A percentile compares a stretch with the other conserved stretches of the same genome.
These are phyloP conservation scores for Lepas anatifera DNA, from an alignment of 2,888 invertebrate genomes.

Conservation along the genomic window DNA sequence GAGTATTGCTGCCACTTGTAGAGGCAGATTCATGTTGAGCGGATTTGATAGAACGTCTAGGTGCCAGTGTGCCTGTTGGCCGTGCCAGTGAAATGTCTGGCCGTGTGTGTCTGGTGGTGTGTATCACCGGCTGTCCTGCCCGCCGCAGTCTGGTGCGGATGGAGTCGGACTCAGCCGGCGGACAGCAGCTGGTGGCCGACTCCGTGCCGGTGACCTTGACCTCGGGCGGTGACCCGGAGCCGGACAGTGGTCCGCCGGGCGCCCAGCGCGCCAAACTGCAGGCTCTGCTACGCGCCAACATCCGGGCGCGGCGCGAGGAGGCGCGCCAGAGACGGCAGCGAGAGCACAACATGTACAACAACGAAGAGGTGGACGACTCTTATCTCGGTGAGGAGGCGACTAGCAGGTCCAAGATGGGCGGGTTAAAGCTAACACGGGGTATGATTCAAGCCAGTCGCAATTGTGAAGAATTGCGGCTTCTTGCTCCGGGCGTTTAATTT, in stretches of 20 bases:
- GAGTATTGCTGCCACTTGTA: too few species aligned
- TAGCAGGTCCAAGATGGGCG: too few species aligned
- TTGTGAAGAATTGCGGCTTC: too few species aligned
- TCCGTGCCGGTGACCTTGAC: background rate
- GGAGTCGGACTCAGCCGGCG: conserved; percentile 10
- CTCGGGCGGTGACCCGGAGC: background rate
- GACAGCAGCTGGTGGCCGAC: background rate
- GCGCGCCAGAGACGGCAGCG: conserved; percentile 55
- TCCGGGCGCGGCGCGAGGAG: conserved; percentile 53
- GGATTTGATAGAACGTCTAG: too few species aligned
- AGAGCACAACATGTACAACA: conserved; percentile 32
- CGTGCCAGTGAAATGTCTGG: too few species aligned
- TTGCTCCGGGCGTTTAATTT: too few species aligned
- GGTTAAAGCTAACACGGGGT: too few species aligned
- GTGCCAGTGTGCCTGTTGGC: too few species aligned
- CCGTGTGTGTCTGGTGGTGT: too few species aligned
- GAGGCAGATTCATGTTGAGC: too few species aligned
- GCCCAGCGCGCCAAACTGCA: conserved; percentile 55
- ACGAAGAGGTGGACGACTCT: conserved; percentile 30
- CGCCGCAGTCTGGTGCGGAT: background rate
- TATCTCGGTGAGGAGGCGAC: background rate
- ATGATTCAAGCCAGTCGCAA: too few species aligned
- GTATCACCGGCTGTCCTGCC: too few species aligned
- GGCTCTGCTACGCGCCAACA: conserved; percentile 54
- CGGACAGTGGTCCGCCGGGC: conserved; percentile 46